Evolutionary conservation across 2,113 vertebrate species (phyloP).

Genomic region (Emydocephalus ijimae): DNA sequence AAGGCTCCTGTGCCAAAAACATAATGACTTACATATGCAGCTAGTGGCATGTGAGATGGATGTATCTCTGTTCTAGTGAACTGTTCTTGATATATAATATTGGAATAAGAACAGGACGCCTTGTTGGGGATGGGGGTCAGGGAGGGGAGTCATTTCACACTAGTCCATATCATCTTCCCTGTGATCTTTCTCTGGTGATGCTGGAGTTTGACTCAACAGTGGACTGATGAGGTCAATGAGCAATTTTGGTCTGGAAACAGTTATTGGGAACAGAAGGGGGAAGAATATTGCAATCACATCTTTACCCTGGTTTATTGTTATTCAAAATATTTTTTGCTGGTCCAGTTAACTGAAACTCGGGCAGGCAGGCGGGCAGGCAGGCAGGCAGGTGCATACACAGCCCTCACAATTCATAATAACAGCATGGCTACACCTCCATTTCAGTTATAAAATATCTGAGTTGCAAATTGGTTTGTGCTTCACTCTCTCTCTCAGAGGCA

Average conservation of each 20-base stretch:
- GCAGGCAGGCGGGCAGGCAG: no score
- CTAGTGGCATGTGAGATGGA: conserved; percentile 4
- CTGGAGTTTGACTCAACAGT: not conserved
- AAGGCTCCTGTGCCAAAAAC: not conserved
- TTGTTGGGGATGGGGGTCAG: not conserved
- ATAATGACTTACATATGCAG: conserved; percentile 20
- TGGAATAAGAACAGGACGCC: not conserved
- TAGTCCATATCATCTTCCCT: not conserved
- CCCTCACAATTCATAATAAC: no score
- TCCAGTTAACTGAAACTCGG: not conserved
- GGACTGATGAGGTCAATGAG: not conserved
- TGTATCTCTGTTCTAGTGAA: not conserved
- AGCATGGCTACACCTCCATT: not conserved
- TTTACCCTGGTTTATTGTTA: not conserved
- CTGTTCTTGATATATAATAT: not conserved
- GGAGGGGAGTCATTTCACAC: not conserved
- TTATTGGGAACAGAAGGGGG: not conserved
- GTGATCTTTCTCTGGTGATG: not conserved
- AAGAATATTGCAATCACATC: not conserved
- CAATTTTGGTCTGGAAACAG: not conserved
- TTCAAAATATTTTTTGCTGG: not conserved
- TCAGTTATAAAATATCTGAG: not conserved
- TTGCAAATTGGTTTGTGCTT: not conserved
- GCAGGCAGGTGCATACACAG: not conserved
- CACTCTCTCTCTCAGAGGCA: not conserved